Percentiles rank a stretch among this genome's conserved stretches.
phyloP scores from a whole-genome alignment of 1,140 invertebrate genomes.

The Teleogryllus occipitalis region DNA sequence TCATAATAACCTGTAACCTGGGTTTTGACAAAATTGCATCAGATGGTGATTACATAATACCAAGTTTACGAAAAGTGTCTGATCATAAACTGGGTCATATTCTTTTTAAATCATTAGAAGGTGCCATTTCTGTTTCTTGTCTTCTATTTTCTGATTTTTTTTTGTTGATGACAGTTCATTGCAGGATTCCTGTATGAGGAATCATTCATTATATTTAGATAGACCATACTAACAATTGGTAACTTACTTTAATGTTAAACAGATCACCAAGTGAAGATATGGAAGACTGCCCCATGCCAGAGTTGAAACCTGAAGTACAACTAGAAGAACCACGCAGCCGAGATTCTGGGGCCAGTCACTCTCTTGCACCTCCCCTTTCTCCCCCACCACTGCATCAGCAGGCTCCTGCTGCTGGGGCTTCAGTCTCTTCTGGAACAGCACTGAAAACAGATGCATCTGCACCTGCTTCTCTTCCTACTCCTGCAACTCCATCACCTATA shows the following conservation, averaged over 20 bases:
- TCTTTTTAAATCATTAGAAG: too few species aligned
- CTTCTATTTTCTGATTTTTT: too few species aligned
- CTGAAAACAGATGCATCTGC: neutral
- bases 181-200: too few species aligned
- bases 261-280: slow-evolving; percentile 20
- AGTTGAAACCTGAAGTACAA: slow-evolving; percentile 28
- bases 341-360: neutral
- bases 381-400: slow-evolving; percentile 29
- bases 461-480: neutral
- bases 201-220: too few species aligned
- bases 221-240: too few species aligned
- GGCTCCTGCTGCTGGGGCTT: neutral
- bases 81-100: too few species aligned
- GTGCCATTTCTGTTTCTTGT: too few species aligned
- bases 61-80: too few species aligned
- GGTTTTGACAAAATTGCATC: too few species aligned
- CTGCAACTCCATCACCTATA: neutral
- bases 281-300: slow-evolving; percentile 23
- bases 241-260: neutral
- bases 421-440: neutral
- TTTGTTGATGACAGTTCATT: too few species aligned
- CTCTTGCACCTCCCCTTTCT: slow-evolving; percentile 20
- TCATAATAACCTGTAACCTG: too few species aligned
- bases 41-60: too few species aligned
- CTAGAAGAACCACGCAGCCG: slow-evolving; percentile 8